phyloP scores from a whole-genome alignment of 2,797 vertebrate genomes.

The Leptatherina wallacei region DNA sequence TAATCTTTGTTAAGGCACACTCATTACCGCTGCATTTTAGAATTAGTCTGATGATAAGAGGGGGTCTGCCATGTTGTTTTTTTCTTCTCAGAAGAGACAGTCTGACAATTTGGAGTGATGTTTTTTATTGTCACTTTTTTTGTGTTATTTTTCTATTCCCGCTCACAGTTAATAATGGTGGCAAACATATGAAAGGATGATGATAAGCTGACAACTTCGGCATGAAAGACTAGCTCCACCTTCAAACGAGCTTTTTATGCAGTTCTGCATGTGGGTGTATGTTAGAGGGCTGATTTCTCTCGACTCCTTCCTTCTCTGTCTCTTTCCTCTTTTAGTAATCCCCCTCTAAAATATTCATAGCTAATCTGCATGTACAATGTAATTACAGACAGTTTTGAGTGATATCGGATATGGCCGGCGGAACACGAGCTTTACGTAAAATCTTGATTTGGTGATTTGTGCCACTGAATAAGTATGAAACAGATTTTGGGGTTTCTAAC shows the following conservation, averaged over 20 bases:
- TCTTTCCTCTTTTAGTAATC: slow-evolving; percentile 81
- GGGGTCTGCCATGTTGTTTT: slow-evolving; percentile 53
- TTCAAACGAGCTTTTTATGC: slow-evolving; percentile 79
- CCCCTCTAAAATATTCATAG: slow-evolving; percentile 83
- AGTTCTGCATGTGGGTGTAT: slow-evolving; percentile 73
- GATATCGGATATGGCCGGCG: slow-evolving; percentile 74
- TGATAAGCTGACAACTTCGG: slow-evolving; percentile 80
- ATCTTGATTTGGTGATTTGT: slow-evolving; percentile 72
- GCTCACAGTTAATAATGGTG: slow-evolving; percentile 78
- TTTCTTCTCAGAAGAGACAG: slow-evolving; percentile 63
- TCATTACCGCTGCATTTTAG: slow-evolving; percentile 77
- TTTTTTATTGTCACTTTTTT: slow-evolving; percentile 77
- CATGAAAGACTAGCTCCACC: slow-evolving; percentile 78
- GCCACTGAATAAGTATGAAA: slow-evolving; percentile 60
- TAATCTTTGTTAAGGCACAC: slow-evolving; percentile 82
- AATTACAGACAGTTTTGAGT: slow-evolving; percentile 80
- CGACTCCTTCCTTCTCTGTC: slow-evolving; percentile 55
- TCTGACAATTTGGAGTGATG: slow-evolving; percentile 78
- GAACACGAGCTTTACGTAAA: slow-evolving; percentile 62
- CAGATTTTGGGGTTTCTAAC: slow-evolving; percentile 13
- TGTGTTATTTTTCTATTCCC: slow-evolving; percentile 64
- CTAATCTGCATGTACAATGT: slow-evolving; percentile 84
- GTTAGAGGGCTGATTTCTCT: slow-evolving; percentile 70
- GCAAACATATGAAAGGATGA: slow-evolving; percentile 83
- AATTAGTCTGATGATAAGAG: slow-evolving; percentile 77